phyloP scores from a whole-genome alignment of 2,888 invertebrate species.

The Magallana nippona region DNA sequence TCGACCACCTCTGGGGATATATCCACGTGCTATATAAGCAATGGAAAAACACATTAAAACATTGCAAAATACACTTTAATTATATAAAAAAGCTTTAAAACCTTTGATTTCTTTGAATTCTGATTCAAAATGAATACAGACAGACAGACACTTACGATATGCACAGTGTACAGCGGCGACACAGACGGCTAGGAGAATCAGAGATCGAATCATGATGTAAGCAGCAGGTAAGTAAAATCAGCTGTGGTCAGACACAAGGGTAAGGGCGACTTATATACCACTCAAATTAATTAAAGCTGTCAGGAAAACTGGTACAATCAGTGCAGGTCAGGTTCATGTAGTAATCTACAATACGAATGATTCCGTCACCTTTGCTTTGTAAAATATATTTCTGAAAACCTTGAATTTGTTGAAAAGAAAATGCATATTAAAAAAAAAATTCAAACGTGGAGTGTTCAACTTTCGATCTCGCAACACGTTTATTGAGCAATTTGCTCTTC shows the following conservation, averaged over 20 bases:
- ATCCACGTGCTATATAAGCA: background rate
- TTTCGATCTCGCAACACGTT: too few relatives aligned
- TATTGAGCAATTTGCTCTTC: too few relatives aligned
- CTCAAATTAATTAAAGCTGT: background rate
- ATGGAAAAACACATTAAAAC: too few relatives aligned
- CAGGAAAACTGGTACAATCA: background rate
- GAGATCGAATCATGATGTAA: background rate
- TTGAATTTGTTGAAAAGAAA: too few relatives aligned
- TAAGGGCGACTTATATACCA: background rate
- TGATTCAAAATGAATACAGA: background rate
- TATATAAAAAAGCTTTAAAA: background rate
- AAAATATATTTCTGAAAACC: too few relatives aligned
- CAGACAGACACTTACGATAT: background rate
- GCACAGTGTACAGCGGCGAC: slow-evolving; percentile 3
- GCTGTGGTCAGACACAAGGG: background rate
- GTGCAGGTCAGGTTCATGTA: background rate
- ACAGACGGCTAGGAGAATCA: background rate
- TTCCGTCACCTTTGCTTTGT: too few relatives aligned
- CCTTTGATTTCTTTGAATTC: background rate
- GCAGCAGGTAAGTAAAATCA: background rate
- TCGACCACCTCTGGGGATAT: background rate
- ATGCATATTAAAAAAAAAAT: too few relatives aligned
- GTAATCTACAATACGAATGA: too few relatives aligned
- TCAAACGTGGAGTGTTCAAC: too few relatives aligned
- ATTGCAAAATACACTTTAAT: background rate